phyloP scores from a whole-genome alignment of 2,888 invertebrate species.

The Callinectes sapidus region DNA sequence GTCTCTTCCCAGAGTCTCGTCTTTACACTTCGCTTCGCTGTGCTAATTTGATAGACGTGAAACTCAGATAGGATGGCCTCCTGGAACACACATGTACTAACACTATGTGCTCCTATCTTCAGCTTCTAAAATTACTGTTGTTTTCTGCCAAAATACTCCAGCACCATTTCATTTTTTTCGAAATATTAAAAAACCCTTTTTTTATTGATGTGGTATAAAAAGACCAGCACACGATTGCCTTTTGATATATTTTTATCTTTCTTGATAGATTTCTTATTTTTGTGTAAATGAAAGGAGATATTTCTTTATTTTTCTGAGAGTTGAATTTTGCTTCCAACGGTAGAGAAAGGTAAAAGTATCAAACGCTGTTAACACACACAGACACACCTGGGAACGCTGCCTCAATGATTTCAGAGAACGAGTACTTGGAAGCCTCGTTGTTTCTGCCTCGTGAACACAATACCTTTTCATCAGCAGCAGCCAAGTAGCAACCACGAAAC shows the following conservation, averaged over 20 bases:
- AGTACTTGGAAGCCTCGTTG: background rate
- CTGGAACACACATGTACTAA: background rate
- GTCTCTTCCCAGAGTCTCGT: background rate
- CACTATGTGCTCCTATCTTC: background rate
- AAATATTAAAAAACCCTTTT: background rate
- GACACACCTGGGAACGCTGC: background rate
- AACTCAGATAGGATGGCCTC: background rate
- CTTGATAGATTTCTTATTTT: background rate
- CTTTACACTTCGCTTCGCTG: background rate
- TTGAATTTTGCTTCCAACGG: background rate
- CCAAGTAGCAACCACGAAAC: background rate
- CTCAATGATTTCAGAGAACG: background rate
- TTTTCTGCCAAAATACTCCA: background rate
- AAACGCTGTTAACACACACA: background rate
- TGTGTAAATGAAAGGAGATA: background rate
- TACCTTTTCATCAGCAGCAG: background rate
- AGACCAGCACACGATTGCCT: background rate
- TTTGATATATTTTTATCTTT: background rate
- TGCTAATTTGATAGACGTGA: background rate
- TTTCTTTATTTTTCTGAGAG: background rate
- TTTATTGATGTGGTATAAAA: too few relatives aligned
- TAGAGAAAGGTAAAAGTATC: background rate
- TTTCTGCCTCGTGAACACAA: background rate
- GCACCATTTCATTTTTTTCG: background rate
- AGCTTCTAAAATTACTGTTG: background rate